Base-by-base conservation (phyloP, 2,113 vertebrate species). In the Chaenogobius annularis region DNA sequence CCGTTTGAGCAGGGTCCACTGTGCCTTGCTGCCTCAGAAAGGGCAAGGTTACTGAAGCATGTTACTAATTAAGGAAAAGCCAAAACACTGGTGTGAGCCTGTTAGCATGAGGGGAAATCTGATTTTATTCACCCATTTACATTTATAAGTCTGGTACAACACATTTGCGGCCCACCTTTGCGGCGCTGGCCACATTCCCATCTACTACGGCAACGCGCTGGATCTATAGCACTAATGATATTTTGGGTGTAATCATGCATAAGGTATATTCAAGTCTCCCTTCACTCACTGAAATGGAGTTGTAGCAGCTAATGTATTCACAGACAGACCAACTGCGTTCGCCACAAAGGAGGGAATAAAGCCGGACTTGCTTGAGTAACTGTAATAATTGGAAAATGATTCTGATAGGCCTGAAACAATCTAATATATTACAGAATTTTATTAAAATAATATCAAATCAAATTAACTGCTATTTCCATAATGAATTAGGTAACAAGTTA, bases 371-470 rank as follows among this genome's bases (percentile, higher is more conserved):
- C 95, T 97, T 97, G 95, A 98, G 95, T 98, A 98, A 98, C 95
- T 84, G 93, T 98, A 97, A 98, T 98, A 98, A 98, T 98, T 98
- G 96, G 96, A 97, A 98, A 98, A 98, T 98, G 95, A 98, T 98
- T 98, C 95, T 98, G 96, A 98, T 98, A 98, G n/a, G 96, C 97
- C 97, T 97, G 96, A 98, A 98, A 98, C 97, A 98, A 98, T 98
- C 96, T 98, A 88, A 98, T 98, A 98, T 98, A 98, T 98, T 88
- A 98, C 96, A 95, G 96, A 97, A 96, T 88, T 98, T 97, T 98
- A 98, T 98, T 98, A 97, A 97, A 98, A 98, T 98, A 97, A 98
- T 97, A 98, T 98, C 96, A 98, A 97, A 98, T 98, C 96, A 98
- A 98, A 98, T 98, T 98, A 98, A 98, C 96, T 97, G 96, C 96